Conservation (phyloP, 2,797 vertebrate species). For the Oceanodroma leucorhoa region DNA sequence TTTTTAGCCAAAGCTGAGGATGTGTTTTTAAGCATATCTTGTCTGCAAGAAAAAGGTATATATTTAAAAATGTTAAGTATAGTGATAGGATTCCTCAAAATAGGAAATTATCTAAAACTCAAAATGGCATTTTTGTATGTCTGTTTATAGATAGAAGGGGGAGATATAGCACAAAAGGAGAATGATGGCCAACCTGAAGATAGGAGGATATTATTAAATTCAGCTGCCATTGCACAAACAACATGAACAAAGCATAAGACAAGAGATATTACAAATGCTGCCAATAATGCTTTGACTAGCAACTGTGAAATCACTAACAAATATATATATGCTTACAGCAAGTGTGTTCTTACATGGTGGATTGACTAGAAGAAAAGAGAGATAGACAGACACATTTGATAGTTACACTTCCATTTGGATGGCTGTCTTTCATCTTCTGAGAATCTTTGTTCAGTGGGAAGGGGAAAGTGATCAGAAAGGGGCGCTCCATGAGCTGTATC, state of each 20-base stretch:
- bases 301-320: not conserved
- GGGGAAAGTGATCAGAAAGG: not conserved
- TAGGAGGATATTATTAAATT: slow-evolving; percentile 3
- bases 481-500: not conserved
- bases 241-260: not conserved
- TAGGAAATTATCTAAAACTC: not conserved
- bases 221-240: not conserved
- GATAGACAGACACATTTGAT: not conserved
- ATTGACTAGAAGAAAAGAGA: not conserved
- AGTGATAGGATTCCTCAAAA: not conserved
- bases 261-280: not conserved
- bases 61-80: not conserved
- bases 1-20: not conserved
- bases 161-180: not conserved
- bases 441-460: not conserved
- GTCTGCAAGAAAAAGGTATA: not conserved
- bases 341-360: not conserved
- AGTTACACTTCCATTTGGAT: not conserved
- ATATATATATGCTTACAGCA: not conserved
- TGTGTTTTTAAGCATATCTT: not conserved
- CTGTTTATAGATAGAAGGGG: not conserved
- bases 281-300: not conserved
- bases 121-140: not conserved
- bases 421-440: not conserved
- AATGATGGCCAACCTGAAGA: not conserved